Conservation (phyloP, 2,797 vertebrate genomes). For the Iguana delicatissima region DNA sequence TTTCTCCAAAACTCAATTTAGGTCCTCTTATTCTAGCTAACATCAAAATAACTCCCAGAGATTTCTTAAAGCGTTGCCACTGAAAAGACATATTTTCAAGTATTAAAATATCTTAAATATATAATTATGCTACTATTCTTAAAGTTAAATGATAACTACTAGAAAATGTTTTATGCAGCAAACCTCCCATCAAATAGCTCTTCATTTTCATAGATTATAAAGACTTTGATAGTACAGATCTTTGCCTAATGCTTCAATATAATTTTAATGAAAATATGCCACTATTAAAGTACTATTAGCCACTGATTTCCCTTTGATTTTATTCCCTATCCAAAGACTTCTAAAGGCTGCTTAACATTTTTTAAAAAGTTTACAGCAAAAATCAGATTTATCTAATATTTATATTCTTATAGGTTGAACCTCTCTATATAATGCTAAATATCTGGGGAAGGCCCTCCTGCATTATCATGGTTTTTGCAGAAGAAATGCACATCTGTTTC, state of each 20-base stretch:
- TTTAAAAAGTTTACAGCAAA: slow-evolving; percentile 44
- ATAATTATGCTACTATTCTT: slow-evolving; percentile 59
- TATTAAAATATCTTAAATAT: slow-evolving; percentile 51
- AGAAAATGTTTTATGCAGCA: slow-evolving; percentile 58
- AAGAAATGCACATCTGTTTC: background rate
- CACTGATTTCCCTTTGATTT: slow-evolving; percentile 74
- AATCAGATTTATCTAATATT: slow-evolving; percentile 33
- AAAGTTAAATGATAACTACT: slow-evolving; percentile 24
- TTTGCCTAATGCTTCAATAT: slow-evolving; percentile 65
- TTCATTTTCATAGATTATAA: slow-evolving; percentile 72
- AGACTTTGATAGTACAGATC: slow-evolving; percentile 68
- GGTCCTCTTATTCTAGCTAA: slow-evolving; percentile 53
- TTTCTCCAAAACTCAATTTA: slow-evolving; percentile 62
- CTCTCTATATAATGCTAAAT: slow-evolving; percentile 1
- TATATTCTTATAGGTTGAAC: background rate
- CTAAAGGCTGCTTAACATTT: slow-evolving; percentile 51
- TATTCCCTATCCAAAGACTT: slow-evolving; percentile 62
- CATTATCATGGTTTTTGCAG: background rate
- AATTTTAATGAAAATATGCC: slow-evolving; percentile 77
- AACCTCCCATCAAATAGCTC: slow-evolving; percentile 64
- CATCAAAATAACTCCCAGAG: slow-evolving; percentile 64
- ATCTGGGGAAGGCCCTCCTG: background rate
- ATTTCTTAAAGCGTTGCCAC: slow-evolving; percentile 35
- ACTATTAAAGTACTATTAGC: slow-evolving; percentile 72
- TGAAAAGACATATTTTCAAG: slow-evolving; percentile 63